phyloP scores from a whole-genome alignment of 2,888 invertebrate genomes.

The Clunio marinus region DNA sequence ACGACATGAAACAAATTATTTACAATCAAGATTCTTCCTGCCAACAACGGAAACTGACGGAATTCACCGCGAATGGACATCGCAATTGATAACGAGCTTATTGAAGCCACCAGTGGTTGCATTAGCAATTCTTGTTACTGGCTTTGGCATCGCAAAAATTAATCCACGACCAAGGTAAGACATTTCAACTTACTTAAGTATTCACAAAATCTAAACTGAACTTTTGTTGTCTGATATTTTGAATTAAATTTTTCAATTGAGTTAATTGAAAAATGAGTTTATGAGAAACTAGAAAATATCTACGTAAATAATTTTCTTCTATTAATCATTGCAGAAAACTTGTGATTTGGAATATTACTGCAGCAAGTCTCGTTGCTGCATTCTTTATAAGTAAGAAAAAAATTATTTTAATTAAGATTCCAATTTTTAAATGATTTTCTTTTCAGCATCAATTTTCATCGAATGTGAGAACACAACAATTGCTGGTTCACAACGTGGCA shows the following conservation, averaged over 20 bases:
- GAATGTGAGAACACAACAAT: constrained; percentile 53
- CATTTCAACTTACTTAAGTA: too few species aligned
- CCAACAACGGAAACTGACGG: constrained; percentile 54
- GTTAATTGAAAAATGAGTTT: too few species aligned
- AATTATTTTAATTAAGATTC: too few species aligned
- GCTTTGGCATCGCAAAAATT: constrained; percentile 55
- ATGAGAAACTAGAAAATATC: too few species aligned
- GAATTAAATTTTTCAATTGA: too few species aligned
- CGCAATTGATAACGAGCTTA: constrained; percentile 54
- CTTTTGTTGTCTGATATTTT: too few species aligned
- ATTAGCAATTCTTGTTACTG: constrained; percentile 54
- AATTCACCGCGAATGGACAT: constrained; percentile 55
- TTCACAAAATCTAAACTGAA: too few species aligned
- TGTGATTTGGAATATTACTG: constrained; percentile 53
- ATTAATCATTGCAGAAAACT: too few species aligned
- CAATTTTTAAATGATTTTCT: neutral
- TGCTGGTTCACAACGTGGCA: constrained; percentile 52
- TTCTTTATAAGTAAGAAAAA: constrained; percentile 50
- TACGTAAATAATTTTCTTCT: too few species aligned
- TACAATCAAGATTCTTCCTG: constrained; percentile 58
- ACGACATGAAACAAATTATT: constrained; percentile 55
- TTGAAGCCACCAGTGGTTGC: constrained; percentile 57
- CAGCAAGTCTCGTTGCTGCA: constrained; percentile 50
- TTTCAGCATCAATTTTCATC: constrained; percentile 49
- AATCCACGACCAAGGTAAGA: constrained; percentile 54